phyloP scores from a whole-genome alignment of 2,888 invertebrate genomes.

The Heliconius ismenius region DNA sequence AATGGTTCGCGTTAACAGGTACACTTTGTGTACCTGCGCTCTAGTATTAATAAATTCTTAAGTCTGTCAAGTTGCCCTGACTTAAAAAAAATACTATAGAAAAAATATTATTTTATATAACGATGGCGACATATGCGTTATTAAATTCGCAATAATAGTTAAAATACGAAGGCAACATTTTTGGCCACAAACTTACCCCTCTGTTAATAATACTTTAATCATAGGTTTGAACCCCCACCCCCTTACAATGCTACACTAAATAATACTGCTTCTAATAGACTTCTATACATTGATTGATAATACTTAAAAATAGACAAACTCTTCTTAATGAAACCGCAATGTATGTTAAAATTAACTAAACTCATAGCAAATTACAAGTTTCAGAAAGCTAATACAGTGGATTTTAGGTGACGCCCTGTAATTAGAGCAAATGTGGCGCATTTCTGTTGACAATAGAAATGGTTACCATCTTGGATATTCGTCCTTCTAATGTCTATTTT shows the following conservation, averaged over 20 bases:
- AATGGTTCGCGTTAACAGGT: no score
- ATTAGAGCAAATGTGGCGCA: constrained; percentile 75
- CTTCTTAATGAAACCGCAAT: constrained; percentile 46
- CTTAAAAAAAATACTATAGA: no score
- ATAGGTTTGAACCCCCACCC: constrained; percentile 74
- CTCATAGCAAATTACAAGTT: constrained; percentile 45
- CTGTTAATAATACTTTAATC: constrained; percentile 73
- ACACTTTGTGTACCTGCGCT: no score
- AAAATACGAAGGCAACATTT: constrained; percentile 54
- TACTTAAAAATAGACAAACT: background rate
- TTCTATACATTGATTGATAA: constrained; percentile 49
- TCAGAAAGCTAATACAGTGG: constrained; percentile 65
- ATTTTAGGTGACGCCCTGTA: constrained; percentile 70
- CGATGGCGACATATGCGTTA: constrained; percentile 14
- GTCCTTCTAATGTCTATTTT: constrained; percentile 48
- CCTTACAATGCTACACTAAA: constrained; percentile 41
- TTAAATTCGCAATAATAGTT: constrained; percentile 37
- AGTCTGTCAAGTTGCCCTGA: no score
- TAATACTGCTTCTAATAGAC: background rate
- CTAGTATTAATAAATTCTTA: no score
- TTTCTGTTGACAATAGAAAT: constrained; percentile 67
- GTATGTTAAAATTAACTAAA: constrained; percentile 42
- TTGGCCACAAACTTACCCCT: constrained; percentile 69
- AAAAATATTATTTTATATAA: no score
- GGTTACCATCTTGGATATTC: constrained; percentile 48